Percentiles rank a stretch among this genome's conserved stretches.
Evolutionary conservation across 2,113 vertebrate species (phyloP).

Genomic region (Myotis brandtii): DNA sequence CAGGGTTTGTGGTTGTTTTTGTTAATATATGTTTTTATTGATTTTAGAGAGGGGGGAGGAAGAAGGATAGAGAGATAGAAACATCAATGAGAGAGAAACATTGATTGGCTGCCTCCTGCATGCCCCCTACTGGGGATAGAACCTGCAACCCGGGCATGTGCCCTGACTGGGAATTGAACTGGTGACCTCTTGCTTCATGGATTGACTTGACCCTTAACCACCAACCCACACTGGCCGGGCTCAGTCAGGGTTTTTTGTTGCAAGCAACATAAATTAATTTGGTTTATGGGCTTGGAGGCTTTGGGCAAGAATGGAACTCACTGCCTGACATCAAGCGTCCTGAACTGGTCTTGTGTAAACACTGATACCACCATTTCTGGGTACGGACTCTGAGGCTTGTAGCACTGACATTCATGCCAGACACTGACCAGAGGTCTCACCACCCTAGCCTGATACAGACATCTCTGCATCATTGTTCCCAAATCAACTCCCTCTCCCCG

Average conservation of each 20-base stretch:
- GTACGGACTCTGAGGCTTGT: not conserved
- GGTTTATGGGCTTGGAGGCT: not conserved
- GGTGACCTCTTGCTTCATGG: no score
- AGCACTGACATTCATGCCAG: fast-evolving
- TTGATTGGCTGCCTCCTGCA: no score
- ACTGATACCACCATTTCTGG: not conserved
- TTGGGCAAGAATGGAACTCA: not conserved
- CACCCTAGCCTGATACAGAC: not conserved
- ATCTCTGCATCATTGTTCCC: not conserved
- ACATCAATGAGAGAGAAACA: no score
- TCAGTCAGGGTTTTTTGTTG: not conserved
- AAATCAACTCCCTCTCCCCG: not conserved
- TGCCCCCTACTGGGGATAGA: no score
- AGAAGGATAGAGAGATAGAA: no score
- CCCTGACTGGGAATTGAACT: no score
- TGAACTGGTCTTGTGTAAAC: not conserved
- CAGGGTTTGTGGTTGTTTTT: not conserved
- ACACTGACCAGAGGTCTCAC: not conserved
- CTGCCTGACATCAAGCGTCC: not conserved
- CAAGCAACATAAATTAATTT: not conserved
- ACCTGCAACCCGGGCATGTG: no score
- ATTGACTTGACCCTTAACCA: no score
- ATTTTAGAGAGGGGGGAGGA: no score
- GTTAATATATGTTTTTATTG: not conserved
- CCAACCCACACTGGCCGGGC: no score